Evolutionary conservation across 2,113 vertebrate genomes (phyloP), one percentile per base, ranked within the genome.

Genomic region (Anguilla japonica): DNA sequence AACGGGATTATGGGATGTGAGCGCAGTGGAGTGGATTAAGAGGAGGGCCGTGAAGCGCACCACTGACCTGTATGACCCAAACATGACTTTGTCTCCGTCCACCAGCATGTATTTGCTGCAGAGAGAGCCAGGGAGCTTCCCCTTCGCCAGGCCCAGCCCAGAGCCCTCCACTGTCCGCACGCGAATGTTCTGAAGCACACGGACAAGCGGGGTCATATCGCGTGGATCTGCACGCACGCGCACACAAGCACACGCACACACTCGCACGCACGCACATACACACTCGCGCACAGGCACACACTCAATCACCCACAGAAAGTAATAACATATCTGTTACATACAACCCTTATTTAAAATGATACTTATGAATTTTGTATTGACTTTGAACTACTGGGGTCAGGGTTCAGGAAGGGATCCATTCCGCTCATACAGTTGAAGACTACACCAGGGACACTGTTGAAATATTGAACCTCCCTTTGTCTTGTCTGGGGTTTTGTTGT

Each of bases 61-160:
- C 14, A 84, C 91, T 88, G 71, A 96, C 95, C 95, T 99, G 93
- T 98, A 99, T 0, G 98, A 98, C 40, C 98, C 98, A 0, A 97
- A 98, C 91, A 97, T 94, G 56, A 98, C 97, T 91, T 98, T 98
- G 84, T 99, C 98, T 84, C 97, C 97, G 71, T 99, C 98, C 83
- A 99, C 96, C 96, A 99, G 96, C 92, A 99, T 96, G 94, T 99
- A 99, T 83, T 96, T 97, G 8, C 97, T 97, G 88, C 95, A 93
- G 85, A 99, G 2, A 0, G 95, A 95, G 20, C 98, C 98, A 60
- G 92, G 96, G 87, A 99, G 94, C 90, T 93, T 97, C 80, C 98
- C 98, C 67, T 94, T 92, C 0, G 97, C 96, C 95, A 97, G 93
- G 71, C 95, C 96, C 92, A 99, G 95, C 81, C 98, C 97, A 0